Evolutionary conservation across 2,888 invertebrate species (phyloP), one percentile per base, ranked within the genome.

Genomic region (Balanococcus diminutus): DNA sequence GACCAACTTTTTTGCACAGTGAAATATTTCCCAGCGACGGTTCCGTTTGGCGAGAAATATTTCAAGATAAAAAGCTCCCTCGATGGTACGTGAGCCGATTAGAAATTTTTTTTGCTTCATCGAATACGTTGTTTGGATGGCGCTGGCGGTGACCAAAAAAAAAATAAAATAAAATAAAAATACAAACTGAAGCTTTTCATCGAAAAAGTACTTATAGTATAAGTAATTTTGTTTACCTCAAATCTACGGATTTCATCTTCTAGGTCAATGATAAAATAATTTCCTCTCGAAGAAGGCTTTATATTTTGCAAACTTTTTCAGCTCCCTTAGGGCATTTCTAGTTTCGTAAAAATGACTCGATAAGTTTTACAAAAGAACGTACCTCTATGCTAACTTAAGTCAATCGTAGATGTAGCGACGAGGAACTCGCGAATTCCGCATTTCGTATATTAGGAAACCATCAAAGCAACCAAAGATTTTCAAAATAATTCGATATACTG

Each of bases 181-280:
- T 5, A 56, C 6, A 56, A 56, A 4, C 14, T 31, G 31, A 72
- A 72, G 72, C 72, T 72, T 72, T 72, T 25, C 14, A 31, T 42
- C 42, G 42, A 42, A 42, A 42, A 42, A 11, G 14, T 42, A 36
- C 8, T 36, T 8, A n/a, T n/a, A n/a, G 36, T 36, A 22, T 19
- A 28, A 5, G 72, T 72, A 72, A 72, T 72, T 72, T 9, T 72
- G 72, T 72, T 72, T 72, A 31, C 72, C 72, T 72, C 31, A 72
- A 72, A 42, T 25, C 72, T 72, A 72, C 14, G 72, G 72, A 72
- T 72, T 72, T 72, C 31, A 72, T 72, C 72, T 72, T 72, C 11
- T 72, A 31, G 72, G 72, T 72, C 72, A 72, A 72, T 72, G 72
- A 72, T 72, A 72, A 72, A 72, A 72, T 72, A 72, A 72, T 72